These are phyloP conservation scores for Pangasius djambal DNA, from an alignment of 2,797 vertebrate genomes.

Conservation along the genomic window DNA sequence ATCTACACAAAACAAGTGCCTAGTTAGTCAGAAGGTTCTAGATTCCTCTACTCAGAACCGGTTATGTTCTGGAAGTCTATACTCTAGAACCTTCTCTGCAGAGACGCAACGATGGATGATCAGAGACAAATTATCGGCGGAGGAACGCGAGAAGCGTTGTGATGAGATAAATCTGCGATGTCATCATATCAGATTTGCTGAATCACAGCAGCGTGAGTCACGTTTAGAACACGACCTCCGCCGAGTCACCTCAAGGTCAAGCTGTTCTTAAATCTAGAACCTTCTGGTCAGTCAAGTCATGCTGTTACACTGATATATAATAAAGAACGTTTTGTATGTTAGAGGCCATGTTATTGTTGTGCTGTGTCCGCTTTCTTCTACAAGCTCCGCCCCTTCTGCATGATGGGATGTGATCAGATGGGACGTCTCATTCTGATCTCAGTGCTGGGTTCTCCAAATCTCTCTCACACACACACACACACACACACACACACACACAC, in stretches of 20 bases:
- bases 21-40: neutral
- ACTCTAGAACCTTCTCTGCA: neutral
- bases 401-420: neutral
- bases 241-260: neutral
- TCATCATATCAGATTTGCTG: slow-evolving; percentile 1
- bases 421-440: slow-evolving; percentile 24
- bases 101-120: neutral
- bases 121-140: neutral
- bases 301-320: neutral
- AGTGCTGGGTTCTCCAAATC: neutral
- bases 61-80: neutral
- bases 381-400: neutral
- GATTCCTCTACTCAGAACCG: neutral
- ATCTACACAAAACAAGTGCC: neutral
- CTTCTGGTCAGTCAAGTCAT: neutral
- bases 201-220: slow-evolving; percentile 16
- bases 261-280: neutral
- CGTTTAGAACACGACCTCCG: neutral
- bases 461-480: neutral
- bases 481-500: slow-evolving; percentile 8
- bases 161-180: neutral
- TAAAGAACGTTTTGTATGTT: neutral
- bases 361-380: neutral
- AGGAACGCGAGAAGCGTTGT: too few species aligned
- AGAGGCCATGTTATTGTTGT: neutral